Percentiles rank a stretch among this genome's conserved stretches.
Conservation (phyloP, 2,797 vertebrate species). For the Arrhamphus sclerolepis region DNA sequence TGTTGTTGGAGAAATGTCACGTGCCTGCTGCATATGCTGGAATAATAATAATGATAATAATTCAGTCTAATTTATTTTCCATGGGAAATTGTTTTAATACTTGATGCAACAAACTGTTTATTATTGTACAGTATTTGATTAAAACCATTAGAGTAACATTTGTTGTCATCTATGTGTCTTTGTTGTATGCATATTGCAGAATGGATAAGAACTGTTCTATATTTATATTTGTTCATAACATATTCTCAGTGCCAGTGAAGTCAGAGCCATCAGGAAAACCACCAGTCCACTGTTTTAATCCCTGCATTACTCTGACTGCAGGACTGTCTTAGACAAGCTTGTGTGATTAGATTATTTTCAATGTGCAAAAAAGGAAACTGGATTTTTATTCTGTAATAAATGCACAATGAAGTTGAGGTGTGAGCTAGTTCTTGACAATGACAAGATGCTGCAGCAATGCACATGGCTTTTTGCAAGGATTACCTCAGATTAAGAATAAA, state of each 20-base stretch:
- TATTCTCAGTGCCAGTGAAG: too few relatives aligned
- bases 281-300: neutral
- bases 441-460: conserved; percentile 45
- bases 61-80: conserved; percentile 73
- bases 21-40: conserved; percentile 21
- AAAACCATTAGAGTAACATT: conserved; percentile 52
- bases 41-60: conserved; percentile 21
- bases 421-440: conserved; percentile 21
- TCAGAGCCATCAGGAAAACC: neutral
- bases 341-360: neutral
- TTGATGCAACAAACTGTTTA: conserved; percentile 52
- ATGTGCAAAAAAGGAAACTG: conserved; percentile 7
- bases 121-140: conserved; percentile 71
- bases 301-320: conserved; percentile 5
- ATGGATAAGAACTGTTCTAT: neutral
- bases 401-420: conserved; percentile 35
- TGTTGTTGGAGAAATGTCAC: conserved; percentile 21
- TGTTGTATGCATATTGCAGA: neutral
- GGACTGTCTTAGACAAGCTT: neutral
- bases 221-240: too few relatives aligned
- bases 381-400: neutral
- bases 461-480: conserved; percentile 66
- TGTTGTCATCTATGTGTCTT: neutral
- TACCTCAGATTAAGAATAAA: conserved; percentile 72
- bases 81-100: conserved; percentile 41